Percentiles rank a stretch among this genome's conserved stretches.
These are phyloP conservation scores for Mesorhabditis belari DNA, from an alignment of 2,888 invertebrate genomes.

Conservation along the genomic window DNA sequence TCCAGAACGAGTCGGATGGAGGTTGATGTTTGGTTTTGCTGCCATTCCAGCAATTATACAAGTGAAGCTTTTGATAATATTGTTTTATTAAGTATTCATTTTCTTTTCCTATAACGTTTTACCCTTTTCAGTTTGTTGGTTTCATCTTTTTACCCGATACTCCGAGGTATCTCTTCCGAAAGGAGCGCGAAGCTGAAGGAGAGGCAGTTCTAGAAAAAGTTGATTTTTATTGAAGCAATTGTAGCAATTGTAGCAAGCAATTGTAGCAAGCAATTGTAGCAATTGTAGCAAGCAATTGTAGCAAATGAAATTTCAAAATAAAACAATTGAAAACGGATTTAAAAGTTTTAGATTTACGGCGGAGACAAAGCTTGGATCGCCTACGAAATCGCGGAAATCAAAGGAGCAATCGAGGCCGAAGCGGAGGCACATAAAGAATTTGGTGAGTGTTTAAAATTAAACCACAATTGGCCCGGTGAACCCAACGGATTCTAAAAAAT, in stretches of 20 bases:
- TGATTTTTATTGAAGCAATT: neutral
- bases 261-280: too few species aligned
- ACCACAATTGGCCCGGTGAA: neutral
- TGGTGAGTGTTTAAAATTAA: neutral
- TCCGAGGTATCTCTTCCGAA: slow-evolving; percentile 54
- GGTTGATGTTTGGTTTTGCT: slow-evolving; percentile 60
- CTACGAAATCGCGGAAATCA: slow-evolving; percentile 40
- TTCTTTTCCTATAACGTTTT: slow-evolving; percentile 42
- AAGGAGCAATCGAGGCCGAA: slow-evolving; percentile 11
- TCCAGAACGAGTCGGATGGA: slow-evolving; percentile 57
- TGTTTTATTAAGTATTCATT: neutral
- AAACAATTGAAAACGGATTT: neutral
- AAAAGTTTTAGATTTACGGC: slow-evolving; percentile 25
- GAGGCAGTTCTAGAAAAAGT: slow-evolving; percentile 17
- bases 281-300: too few species aligned
- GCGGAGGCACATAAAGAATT: neutral
- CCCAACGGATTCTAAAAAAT: too few species aligned
- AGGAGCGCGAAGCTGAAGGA: slow-evolving; percentile 24
- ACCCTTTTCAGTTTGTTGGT: slow-evolving; percentile 59
- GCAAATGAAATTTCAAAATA: neutral
- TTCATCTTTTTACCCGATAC: slow-evolving; percentile 61
- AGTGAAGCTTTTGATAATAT: neutral
- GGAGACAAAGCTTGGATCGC: slow-evolving; percentile 39
- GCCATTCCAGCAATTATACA: slow-evolving; percentile 51
- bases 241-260: too few species aligned